Conservation (phyloP, 1,140 invertebrate species). For the Papilio machaon region DNA sequence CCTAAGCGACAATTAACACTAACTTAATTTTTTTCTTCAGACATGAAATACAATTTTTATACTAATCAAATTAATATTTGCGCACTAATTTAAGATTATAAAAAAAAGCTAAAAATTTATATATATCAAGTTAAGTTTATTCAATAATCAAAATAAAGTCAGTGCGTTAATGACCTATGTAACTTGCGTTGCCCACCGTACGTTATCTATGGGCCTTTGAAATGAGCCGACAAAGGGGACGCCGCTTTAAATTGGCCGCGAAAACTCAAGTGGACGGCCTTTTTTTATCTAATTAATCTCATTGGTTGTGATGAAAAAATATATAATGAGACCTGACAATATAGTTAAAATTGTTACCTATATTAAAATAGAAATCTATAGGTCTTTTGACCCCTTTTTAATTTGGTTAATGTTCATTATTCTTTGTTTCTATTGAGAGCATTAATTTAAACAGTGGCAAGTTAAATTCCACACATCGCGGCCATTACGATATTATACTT, state of each 20-base stretch:
- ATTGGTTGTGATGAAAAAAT: slow-evolving; percentile 14
- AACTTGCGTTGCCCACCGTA: slow-evolving; percentile 49
- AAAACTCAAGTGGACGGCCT: slow-evolving; percentile 51
- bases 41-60: too few species aligned
- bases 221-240: slow-evolving; percentile 67
- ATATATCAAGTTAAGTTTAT: neutral
- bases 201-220: slow-evolving; percentile 57
- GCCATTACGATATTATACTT: too few species aligned
- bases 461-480: too few species aligned
- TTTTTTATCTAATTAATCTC: slow-evolving; percentile 46
- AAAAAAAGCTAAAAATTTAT: too few species aligned
- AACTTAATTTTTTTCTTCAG: too few species aligned
- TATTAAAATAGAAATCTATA: neutral
- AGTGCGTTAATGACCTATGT: neutral
- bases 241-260: slow-evolving; percentile 65
- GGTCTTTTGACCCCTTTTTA: neutral
- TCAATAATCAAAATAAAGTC: neutral
- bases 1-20: too few species aligned
- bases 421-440: too few species aligned
- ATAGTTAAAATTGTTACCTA: neutral
- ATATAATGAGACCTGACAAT: neutral
- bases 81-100: too few species aligned
- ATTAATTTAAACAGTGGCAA: too few species aligned
- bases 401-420: too few species aligned
- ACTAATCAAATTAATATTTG: too few species aligned